Conservation (phyloP, 1,140 invertebrate species). For the Protaetia brevitarsis region DNA sequence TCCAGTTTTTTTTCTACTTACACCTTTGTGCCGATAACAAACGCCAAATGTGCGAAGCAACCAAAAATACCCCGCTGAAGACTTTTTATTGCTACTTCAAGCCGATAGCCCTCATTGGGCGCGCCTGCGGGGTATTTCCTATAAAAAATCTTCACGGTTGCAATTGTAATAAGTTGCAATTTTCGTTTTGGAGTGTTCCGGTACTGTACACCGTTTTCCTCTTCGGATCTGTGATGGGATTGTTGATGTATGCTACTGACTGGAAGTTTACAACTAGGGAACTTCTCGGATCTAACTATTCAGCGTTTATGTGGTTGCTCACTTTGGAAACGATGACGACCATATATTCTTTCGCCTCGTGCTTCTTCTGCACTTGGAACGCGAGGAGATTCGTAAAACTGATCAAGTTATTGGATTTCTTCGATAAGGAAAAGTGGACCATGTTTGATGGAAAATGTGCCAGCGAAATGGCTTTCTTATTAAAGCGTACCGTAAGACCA, state of each 20-base stretch:
- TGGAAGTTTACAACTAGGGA: background rate
- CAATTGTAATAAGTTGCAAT: slow-evolving; percentile 23
- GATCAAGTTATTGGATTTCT: slow-evolving; percentile 26
- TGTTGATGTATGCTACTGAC: background rate
- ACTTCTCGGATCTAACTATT: no score
- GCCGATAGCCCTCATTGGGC: slow-evolving; percentile 25
- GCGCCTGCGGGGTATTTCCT: slow-evolving; percentile 29
- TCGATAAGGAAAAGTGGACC: slow-evolving; percentile 25
- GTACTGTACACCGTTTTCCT: slow-evolving; percentile 13
- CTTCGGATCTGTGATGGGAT: background rate
- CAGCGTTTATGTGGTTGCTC: slow-evolving; percentile 2
- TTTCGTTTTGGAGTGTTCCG: slow-evolving; percentile 21
- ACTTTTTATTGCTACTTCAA: slow-evolving; percentile 29
- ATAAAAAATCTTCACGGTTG: slow-evolving; percentile 24
- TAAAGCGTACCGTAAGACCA: background rate
- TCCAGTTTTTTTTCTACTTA: no score
- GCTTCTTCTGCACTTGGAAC: background rate
- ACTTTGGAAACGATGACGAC: slow-evolving; percentile 5
- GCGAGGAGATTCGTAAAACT: slow-evolving; percentile 24
- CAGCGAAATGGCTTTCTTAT: background rate
- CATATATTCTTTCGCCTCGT: background rate
- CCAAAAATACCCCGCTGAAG: no score
- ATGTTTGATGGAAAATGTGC: background rate
- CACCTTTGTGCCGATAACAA: no score
- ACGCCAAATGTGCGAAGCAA: no score